A percentile compares a stretch with the other conserved stretches of the same genome.
These are phyloP conservation scores for Heliconius ethilla DNA, from an alignment of 2,888 invertebrate species.

Conservation along the genomic window DNA sequence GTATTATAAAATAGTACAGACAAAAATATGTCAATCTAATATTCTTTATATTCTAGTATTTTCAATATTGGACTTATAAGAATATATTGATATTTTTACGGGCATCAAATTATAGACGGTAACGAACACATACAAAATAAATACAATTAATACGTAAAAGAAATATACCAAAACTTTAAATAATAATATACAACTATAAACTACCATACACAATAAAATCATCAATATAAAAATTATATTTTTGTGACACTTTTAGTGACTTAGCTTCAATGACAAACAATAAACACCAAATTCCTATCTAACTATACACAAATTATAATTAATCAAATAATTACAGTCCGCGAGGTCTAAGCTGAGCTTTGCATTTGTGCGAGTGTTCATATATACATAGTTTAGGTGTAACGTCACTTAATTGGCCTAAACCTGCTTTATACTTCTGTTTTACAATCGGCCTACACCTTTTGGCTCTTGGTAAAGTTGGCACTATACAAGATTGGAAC, in stretches of 20 bases:
- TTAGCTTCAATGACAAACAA: slow-evolving; percentile 53
- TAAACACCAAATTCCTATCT: slow-evolving; percentile 39
- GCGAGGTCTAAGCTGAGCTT: slow-evolving; percentile 19
- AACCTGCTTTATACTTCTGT: no score
- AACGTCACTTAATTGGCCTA: no score
- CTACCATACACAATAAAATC: slow-evolving; percentile 39
- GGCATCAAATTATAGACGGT: slow-evolving; percentile 19
- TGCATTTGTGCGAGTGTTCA: background rate
- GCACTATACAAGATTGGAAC: no score
- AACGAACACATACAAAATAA: slow-evolving; percentile 27
- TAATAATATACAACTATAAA: slow-evolving; percentile 11
- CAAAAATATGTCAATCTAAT: no score
- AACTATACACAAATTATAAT: slow-evolving; percentile 41
- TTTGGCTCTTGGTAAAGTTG: no score
- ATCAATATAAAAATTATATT: slow-evolving; percentile 41
- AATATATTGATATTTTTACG: background rate
- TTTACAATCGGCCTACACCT: no score
- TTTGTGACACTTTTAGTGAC: slow-evolving; percentile 74
- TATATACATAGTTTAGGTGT: no score
- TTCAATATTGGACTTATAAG: background rate
- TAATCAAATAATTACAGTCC: slow-evolving; percentile 38
- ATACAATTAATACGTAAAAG: slow-evolving; percentile 21
- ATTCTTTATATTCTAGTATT: no score
- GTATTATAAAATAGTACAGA: background rate
- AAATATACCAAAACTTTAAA: slow-evolving; percentile 28